These are phyloP conservation scores for Physocephala rufipes DNA, from an alignment of 2,888 invertebrate species.

Conservation along the genomic window DNA sequence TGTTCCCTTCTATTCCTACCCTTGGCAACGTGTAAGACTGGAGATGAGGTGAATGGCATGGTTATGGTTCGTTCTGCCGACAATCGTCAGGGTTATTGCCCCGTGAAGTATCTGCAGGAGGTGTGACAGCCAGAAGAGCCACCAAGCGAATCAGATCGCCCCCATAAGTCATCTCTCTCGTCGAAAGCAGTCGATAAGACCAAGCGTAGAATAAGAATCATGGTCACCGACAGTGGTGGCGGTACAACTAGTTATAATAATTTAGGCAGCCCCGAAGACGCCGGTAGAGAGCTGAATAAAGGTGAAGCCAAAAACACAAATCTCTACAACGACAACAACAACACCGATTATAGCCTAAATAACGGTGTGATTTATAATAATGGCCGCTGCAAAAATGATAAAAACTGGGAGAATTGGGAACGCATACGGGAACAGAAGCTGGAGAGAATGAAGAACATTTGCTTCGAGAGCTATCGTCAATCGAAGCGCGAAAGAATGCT, in stretches of 20 bases:
- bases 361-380: constrained; percentile 35
- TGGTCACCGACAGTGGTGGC: constrained; percentile 59
- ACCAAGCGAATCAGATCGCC: constrained; percentile 59
- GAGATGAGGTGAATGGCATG: constrained; percentile 92
- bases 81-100: constrained; percentile 92
- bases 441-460: constrained; percentile 65
- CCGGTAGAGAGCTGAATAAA: constrained; percentile 38
- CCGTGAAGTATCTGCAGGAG: constrained; percentile 93
- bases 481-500: constrained; percentile 62
- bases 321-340: constrained; percentile 46
- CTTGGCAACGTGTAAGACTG: constrained; percentile 67
- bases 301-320: constrained; percentile 55
- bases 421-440: constrained; percentile 65
- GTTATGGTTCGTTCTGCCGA: constrained; percentile 93
- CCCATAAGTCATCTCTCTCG: constrained; percentile 58
- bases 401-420: constrained; percentile 67
- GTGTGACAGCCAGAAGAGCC: constrained; percentile 80
- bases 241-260: constrained; percentile 53
- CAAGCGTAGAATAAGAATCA: constrained; percentile 65
- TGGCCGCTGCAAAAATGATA: constrained; percentile 61
- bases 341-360: constrained; percentile 32
- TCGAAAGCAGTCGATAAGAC: constrained; percentile 61
- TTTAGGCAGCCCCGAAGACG: constrained; percentile 35
- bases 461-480: constrained; percentile 65
- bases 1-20: constrained; percentile 2